phyloP scores from a whole-genome alignment of 2,113 vertebrate genomes.

The Oriolus oriolus region DNA sequence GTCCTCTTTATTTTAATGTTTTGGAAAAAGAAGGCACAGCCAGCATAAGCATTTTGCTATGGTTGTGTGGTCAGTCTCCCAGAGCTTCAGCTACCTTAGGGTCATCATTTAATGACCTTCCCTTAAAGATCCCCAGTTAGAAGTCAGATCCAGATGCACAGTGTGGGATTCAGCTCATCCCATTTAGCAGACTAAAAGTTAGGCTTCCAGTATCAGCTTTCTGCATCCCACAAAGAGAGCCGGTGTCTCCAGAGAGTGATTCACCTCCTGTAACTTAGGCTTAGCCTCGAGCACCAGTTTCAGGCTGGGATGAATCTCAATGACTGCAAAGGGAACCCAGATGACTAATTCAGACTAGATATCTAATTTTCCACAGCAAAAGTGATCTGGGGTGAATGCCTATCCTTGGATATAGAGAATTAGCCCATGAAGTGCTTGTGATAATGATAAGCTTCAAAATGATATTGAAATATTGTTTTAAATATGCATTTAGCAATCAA shows the following conservation, averaged over 20 bases:
- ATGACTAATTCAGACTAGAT: constrained; percentile 37
- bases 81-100: not conserved
- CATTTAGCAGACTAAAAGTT: not conserved
- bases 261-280: constrained; percentile 27
- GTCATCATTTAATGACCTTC: not conserved
- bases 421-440: not conserved
- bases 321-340: constrained; percentile 14
- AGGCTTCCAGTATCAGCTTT: not conserved
- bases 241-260: not conserved
- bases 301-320: constrained; percentile 15
- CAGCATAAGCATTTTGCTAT: not conserved
- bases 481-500: constrained; percentile 56
- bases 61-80: not conserved
- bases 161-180: not conserved
- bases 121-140: not conserved
- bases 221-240: not conserved
- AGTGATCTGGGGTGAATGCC: not conserved
- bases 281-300: not conserved
- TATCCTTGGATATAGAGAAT: constrained; percentile 30
- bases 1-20: not conserved
- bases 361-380: constrained; percentile 26
- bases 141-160: not conserved
- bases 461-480: constrained; percentile 56
- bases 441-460: constrained; percentile 52
- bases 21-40: not conserved